Conservation (phyloP, 2,113 vertebrate genomes). For the Onychostruthus taczanowskii region DNA sequence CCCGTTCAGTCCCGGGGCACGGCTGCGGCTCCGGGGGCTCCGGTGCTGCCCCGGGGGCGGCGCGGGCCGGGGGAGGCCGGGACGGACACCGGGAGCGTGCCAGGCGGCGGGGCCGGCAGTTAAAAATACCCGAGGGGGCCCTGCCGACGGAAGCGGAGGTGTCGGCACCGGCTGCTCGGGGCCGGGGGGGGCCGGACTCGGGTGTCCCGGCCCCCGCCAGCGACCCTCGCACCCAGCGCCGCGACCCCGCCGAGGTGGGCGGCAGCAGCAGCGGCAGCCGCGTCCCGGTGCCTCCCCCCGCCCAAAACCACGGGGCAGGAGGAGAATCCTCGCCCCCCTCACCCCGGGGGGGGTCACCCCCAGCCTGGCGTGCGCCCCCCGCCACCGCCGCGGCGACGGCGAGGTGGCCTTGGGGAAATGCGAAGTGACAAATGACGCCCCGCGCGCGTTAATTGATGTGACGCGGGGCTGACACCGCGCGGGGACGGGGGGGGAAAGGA, state of each 20-base stretch:
- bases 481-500: neutral
- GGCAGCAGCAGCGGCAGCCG: neutral
- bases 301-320: fast-evolving
- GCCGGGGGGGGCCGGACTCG: neutral
- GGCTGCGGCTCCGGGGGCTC: neutral
- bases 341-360: neutral
- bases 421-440: constrained; percentile 61
- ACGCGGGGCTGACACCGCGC: constrained; percentile 49
- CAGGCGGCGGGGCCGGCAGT: neutral
- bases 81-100: neutral
- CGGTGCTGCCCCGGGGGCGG: neutral
- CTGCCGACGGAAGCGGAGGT: constrained; percentile 52
- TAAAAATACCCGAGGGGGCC: constrained; percentile 37
- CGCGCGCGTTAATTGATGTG: constrained; percentile 51
- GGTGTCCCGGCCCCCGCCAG: neutral
- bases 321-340: neutral
- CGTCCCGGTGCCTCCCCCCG: neutral
- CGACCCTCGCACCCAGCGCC: neutral
- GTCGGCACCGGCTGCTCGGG: constrained; percentile 11
- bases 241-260: neutral
- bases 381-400: neutral
- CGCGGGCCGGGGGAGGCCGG: neutral
- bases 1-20: neutral
- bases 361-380: neutral
- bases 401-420: constrained; percentile 31